Conservation (phyloP, 35 echinoderm and acorn worm species). For the Lytechinus pictus region DNA sequence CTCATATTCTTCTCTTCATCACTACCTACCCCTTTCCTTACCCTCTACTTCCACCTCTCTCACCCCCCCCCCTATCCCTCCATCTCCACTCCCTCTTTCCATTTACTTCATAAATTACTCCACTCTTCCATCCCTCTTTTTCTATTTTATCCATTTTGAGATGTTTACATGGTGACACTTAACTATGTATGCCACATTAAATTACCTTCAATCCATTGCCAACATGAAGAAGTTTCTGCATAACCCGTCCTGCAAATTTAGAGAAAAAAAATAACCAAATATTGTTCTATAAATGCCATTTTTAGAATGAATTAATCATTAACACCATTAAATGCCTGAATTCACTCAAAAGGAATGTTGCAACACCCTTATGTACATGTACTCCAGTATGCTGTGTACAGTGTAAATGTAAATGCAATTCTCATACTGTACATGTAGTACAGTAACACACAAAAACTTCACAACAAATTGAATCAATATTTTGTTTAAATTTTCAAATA, state of each 20-base stretch:
- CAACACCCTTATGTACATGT: neutral
- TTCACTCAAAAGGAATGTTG: neutral
- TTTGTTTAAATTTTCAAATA: neutral
- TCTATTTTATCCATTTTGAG: too few species aligned
- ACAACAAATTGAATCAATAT: neutral
- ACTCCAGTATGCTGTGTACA: too few species aligned
- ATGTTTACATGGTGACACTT: too few species aligned
- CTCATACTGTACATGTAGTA: neutral
- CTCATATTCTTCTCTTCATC: too few species aligned
- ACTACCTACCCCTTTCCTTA: too few species aligned
- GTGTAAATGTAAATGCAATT: too few species aligned
- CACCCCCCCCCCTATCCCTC: too few species aligned
- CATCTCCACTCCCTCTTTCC: too few species aligned
- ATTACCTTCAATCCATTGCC: slow-evolving; percentile 97
- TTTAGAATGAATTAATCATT: neutral
- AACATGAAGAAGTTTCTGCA: slow-evolving; percentile 98
- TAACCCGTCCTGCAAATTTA: slow-evolving; percentile 74
- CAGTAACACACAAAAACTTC: neutral
- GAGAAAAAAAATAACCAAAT: neutral
- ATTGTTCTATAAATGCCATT: neutral
- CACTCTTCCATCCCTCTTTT: too few species aligned
- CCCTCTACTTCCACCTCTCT: too few species aligned
- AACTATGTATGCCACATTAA: neutral
- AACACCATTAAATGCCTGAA: neutral
- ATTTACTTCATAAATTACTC: too few species aligned